Base-by-base conservation (phyloP, 2,113 vertebrate species). In the Paraplagusia blochii region DNA sequence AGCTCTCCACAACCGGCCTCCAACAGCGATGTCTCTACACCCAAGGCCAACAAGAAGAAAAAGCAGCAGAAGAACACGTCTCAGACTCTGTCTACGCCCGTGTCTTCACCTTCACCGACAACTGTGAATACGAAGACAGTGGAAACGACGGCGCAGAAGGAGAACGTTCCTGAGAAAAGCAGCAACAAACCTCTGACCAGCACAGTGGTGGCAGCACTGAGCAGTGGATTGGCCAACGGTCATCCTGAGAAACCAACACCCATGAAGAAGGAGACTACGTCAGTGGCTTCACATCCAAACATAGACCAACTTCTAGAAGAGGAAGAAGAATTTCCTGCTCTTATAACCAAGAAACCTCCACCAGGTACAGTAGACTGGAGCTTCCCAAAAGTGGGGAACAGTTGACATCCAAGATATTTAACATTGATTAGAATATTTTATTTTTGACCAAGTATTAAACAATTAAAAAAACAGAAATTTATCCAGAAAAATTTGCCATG, bases 291-390 rank as follows among this genome's bases (percentile, higher is more conserved):
- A 54, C 83, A 85, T 39, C 46, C 85, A 9, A 82, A 17, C 33
- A 73, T 81, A 35, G 87, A 83, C 43, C 81, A 89, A 4, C 76
- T 86, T 48, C 74, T 84, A 9, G 79, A 84, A 18, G 91, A 91
- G 58, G 90, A 92, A 62, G 96, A 99, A 71, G 97, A 99, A 12
- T 99, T 99, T 60, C 96, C 97, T 43, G 95, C 92, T 0, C 93
- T 99, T 13, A 85, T 87, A 9, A 78, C 92, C 34, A 90, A 93
- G 81, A 96, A 92, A 80, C 97, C 94, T 7, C 96, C 96, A 0
- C 96, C 97, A 91, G 97, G 97, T 99, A 66, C 9, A 2, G 7
- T 36, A 44, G 34, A 42, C 22, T n/a, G n/a, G n/a, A n/a, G n/a
- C n/a, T n/a, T n/a, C n/a, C n/a, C n/a, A n/a, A n/a, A n/a, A n/a